These are phyloP conservation scores for Phorcus lineatus DNA, from an alignment of 2,888 invertebrate genomes.

Conservation along the genomic window DNA sequence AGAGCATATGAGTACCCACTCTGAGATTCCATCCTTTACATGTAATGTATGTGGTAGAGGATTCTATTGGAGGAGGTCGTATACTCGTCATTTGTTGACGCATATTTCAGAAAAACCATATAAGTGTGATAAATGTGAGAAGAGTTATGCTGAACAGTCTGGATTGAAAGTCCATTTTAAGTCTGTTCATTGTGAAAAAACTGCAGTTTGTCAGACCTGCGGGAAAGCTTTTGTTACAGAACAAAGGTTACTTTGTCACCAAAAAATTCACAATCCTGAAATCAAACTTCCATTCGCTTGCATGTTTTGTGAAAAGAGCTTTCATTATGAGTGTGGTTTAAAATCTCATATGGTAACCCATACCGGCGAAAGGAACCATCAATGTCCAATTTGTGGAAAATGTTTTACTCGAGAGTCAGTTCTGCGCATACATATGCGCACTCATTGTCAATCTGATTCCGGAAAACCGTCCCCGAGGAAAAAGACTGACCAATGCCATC, in stretches of 20 bases:
- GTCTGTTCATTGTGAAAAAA: neutral
- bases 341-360: no score
- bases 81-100: constrained; percentile 32
- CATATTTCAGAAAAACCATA: constrained; percentile 14
- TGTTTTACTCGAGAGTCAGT: no score
- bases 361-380: no score
- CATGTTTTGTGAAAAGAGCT: neutral
- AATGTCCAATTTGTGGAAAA: no score
- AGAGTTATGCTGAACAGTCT: neutral
- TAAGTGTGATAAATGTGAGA: constrained; percentile 34
- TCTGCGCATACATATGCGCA: no score
- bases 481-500: no score
- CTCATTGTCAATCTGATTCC: no score
- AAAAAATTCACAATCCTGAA: neutral
- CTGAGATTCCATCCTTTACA: constrained; percentile 22
- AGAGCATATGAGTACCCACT: constrained; percentile 30
- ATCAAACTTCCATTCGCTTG: neutral
- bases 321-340: neutral
- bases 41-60: constrained; percentile 34
- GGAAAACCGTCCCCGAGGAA: no score
- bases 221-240: neutral
- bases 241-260: neutral
- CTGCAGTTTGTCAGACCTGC: neutral
- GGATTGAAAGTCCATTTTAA: neutral
- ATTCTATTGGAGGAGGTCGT: constrained; percentile 28